Evolutionary conservation across 2,113 vertebrate genomes (phyloP), one percentile per base, ranked within the genome.

Genomic region (Petroica traversi): DNA sequence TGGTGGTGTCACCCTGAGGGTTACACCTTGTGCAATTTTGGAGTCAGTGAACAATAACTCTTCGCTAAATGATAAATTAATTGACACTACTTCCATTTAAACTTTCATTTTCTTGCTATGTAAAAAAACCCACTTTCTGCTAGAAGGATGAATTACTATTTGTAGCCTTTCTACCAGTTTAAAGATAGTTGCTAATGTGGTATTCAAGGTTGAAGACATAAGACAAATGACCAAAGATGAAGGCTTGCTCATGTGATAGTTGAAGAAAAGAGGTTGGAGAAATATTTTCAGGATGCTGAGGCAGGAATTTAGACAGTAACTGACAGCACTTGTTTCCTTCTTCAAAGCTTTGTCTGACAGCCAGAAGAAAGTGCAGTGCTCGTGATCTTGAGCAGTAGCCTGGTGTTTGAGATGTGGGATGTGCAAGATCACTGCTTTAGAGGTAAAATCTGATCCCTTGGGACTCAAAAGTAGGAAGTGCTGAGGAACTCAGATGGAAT

Each of bases 341-440:
- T 73, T 33, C 49, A 40, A 52, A 52, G 69, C 57, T 88, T 63
- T 63, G 9, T 58, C 59, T 78, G 87, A 78, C 25, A 68, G 45
- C 15, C 2, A 8, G 52, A 55, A 75, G 63, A 75, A 75, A 75
- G 51, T 12, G 63, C 0, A 0, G 36, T 43, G 84, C 64, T 78
- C 0, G 0, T 34, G 19, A 17, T 41, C 33, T 61, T 61, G 12
- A 78, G 31, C 0, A 0, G 54, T 16, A n/a, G 26, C 38, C 45
- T 26, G 15, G 11, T 63, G 45, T 72, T 58, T 68, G 52, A 83
- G 71, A 26, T 46, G 18, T 12, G 14, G 8, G 25, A 2, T 3
- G 5, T 62, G 63, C 40, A 61, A 25, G 25, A 57, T 48, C 72
- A 14, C 24, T 94, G 62, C 46, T 85, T 34, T 33, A 15, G 41